Percentiles rank a stretch among this genome's conserved stretches.
These are phyloP conservation scores for Psephotus haematonotus DNA, from an alignment of 2,113 vertebrate genomes.

Conservation along the genomic window DNA sequence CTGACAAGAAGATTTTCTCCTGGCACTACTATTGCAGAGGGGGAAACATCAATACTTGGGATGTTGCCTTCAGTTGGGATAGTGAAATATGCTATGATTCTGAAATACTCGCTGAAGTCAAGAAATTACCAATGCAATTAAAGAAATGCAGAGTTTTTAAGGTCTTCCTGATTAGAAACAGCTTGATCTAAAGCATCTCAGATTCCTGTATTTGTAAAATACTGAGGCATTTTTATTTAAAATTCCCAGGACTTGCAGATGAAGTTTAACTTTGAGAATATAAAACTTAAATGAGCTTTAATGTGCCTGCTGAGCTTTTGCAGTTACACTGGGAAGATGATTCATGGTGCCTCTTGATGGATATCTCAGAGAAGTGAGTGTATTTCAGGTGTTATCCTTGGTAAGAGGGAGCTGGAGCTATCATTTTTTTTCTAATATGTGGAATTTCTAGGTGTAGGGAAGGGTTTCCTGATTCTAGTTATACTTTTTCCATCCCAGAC, in stretches of 20 bases:
- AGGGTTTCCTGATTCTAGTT: not conserved
- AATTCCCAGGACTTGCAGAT: not conserved
- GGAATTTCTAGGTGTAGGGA: not conserved
- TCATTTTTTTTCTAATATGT: not conserved
- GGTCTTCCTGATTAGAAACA: not conserved
- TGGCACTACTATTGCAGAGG: not conserved
- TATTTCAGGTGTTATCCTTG: not conserved
- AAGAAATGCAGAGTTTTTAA: slow-evolving; percentile 17
- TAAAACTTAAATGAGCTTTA: not conserved
- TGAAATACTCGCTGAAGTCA: not conserved
- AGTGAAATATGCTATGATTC: not conserved
- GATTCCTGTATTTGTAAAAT: not conserved
- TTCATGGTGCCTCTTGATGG: not conserved
- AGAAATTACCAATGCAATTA: slow-evolving; percentile 65
- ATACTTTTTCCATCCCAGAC: not conserved
- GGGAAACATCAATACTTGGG: not conserved
- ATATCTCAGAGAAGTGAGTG: not conserved
- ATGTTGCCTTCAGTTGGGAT: not conserved
- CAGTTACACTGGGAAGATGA: not conserved
- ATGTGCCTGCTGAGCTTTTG: not conserved
- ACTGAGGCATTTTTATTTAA: not conserved
- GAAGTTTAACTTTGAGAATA: not conserved
- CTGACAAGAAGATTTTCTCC: not conserved
- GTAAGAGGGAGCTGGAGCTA: not conserved
- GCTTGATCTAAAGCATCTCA: not conserved